phyloP scores from a whole-genome alignment of 2,797 vertebrate species.

The Phoebastria nigripes region DNA sequence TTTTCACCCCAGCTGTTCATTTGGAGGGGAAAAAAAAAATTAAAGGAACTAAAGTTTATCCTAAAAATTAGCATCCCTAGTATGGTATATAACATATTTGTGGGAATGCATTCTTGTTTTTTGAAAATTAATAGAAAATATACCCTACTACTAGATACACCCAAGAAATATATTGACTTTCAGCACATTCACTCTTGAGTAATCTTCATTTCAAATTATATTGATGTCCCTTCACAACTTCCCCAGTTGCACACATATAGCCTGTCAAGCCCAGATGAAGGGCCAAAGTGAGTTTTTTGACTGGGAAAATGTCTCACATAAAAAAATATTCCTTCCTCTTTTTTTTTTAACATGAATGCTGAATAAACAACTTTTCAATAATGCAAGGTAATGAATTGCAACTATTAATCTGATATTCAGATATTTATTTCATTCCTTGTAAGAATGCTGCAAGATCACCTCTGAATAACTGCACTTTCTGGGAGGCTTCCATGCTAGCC shows the following conservation, averaged over 20 bases:
- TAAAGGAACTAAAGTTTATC: not conserved
- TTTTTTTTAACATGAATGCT: not conserved
- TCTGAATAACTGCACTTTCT: conserved; percentile 60
- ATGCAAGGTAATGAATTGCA: conserved; percentile 19
- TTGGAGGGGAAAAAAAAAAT: too few species aligned
- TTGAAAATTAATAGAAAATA: not conserved
- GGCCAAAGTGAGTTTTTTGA: not conserved
- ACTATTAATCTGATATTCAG: conserved; percentile 67
- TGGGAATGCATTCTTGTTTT: not conserved
- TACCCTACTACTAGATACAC: not conserved
- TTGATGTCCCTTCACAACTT: not conserved
- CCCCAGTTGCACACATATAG: not conserved
- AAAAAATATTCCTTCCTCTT: not conserved
- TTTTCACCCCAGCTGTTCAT: not conserved
- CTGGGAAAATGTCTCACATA: not conserved
- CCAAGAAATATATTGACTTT: not conserved
- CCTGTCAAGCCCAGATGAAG: not conserved
- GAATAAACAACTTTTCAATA: conserved; percentile 54
- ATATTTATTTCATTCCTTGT: conserved; percentile 53
- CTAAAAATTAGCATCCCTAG: not conserved
- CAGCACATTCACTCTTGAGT: not conserved
- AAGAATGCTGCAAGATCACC: conserved; percentile 51
- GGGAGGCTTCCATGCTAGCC: not conserved
- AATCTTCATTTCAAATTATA: conserved; percentile 12
- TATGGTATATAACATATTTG: not conserved